Conservation (phyloP, 2,113 vertebrate species). For the Enhydra lutris region DNA sequence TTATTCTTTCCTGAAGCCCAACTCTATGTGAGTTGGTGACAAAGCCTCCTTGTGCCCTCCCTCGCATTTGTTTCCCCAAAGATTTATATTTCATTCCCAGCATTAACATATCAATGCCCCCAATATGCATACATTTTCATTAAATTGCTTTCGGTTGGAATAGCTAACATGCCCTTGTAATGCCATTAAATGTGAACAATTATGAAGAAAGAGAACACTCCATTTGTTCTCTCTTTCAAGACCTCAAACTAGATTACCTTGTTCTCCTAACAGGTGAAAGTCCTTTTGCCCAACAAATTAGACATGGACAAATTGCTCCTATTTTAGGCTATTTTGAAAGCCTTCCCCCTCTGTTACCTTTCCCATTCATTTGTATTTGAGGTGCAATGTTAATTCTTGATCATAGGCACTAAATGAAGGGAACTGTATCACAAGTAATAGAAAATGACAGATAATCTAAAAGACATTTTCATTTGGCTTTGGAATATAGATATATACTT, state of each 20-base stretch:
- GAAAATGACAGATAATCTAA: constrained; percentile 31
- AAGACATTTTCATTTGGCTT: constrained; percentile 47
- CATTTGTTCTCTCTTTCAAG: background rate
- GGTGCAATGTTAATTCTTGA: constrained; percentile 45
- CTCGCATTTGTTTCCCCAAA: background rate
- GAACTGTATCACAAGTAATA: background rate
- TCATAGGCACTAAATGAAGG: constrained; percentile 5
- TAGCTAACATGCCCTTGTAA: background rate
- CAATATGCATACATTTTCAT: background rate
- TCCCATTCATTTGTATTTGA: constrained; percentile 19
- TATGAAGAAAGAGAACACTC: constrained; percentile 36
- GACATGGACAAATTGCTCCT: background rate
- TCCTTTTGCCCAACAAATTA: constrained; percentile 20
- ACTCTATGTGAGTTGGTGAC: background rate
- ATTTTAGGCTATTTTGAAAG: background rate
- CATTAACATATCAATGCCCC: constrained; percentile 12
- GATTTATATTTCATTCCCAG: background rate
- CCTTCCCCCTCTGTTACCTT: constrained; percentile 12
- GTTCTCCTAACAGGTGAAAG: constrained; percentile 8
- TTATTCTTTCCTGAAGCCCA: background rate
- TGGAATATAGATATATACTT: background rate
- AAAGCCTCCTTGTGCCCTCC: background rate
- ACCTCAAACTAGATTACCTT: constrained; percentile 8
- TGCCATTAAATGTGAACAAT: constrained; percentile 22
- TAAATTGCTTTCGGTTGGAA: constrained; percentile 26